Percentiles rank a stretch among this genome's conserved stretches.
These are phyloP conservation scores for Syngnathus typhle DNA, from an alignment of 2,113 vertebrate genomes.

Conservation along the genomic window DNA sequence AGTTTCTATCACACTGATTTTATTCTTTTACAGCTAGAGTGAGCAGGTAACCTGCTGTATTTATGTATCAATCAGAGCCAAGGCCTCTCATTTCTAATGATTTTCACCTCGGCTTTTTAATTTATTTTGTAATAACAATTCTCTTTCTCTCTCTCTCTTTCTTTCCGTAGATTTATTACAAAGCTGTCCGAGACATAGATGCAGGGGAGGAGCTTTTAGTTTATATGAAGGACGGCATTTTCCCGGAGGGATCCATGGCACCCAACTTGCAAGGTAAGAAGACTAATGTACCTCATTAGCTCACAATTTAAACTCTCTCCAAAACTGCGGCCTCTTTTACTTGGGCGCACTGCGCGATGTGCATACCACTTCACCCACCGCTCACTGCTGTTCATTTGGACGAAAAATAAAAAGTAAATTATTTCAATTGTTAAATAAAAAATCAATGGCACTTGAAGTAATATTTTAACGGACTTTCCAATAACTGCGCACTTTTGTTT, in stretches of 20 bases:
- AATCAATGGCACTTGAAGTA: constrained; percentile 24
- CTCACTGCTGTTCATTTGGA: constrained; percentile 1
- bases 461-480: constrained; percentile 28
- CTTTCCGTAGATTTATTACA: constrained; percentile 83
- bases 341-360: constrained; percentile 3
- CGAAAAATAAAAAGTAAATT: constrained; percentile 16
- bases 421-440: constrained; percentile 30
- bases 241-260: constrained; percentile 85
- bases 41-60: not conserved
- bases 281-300: constrained; percentile 69
- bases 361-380: constrained; percentile 10
- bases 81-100: not conserved
- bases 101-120: constrained; percentile 9
- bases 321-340: constrained; percentile 51
- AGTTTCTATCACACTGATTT: not conserved
- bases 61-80: constrained; percentile 1
- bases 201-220: constrained; percentile 94
- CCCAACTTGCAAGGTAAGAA: constrained; percentile 96
- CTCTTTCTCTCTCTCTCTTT: constrained; percentile 2
- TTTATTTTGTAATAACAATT: not conserved
- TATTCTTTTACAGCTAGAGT: not conserved
- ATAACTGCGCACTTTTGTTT: constrained; percentile 14
- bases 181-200: constrained; percentile 93
- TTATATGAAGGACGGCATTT: constrained; percentile 90
- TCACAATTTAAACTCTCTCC: constrained; percentile 71